phyloP scores from a whole-genome alignment of 2,113 vertebrate species.

The Tragulus kanchil region DNA sequence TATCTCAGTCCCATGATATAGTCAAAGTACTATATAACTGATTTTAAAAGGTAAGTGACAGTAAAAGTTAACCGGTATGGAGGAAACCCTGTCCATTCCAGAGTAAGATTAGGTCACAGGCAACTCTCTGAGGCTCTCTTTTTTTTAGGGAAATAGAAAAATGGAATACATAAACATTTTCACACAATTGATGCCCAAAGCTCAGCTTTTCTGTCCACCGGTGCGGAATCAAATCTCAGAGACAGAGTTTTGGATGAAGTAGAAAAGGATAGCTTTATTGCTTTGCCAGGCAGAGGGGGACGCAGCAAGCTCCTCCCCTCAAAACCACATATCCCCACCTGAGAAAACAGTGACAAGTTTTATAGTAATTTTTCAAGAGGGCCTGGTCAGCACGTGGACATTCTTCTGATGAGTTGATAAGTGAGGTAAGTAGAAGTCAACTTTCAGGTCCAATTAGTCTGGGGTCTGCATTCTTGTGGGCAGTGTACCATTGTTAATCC shows the following conservation, averaged over 20 bases:
- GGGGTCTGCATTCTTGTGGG: background rate
- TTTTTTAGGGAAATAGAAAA: conserved; percentile 17
- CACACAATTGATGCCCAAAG: background rate
- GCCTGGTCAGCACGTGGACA: background rate
- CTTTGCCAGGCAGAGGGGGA: background rate
- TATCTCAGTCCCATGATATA: background rate
- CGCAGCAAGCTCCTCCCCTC: background rate
- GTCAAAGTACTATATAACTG: background rate
- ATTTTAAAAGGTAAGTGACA: background rate
- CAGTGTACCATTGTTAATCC: background rate
- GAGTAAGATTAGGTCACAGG: background rate
- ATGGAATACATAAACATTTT: background rate
- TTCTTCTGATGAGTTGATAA: background rate
- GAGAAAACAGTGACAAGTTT: background rate
- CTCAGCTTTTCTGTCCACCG: background rate
- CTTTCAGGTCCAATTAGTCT: background rate
- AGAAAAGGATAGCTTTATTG: background rate
- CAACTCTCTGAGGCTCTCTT: background rate
- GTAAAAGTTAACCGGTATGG: background rate
- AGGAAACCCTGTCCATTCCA: background rate
- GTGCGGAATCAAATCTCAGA: background rate
- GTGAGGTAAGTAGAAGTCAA: background rate
- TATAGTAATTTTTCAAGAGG: background rate
- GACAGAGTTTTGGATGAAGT: background rate
- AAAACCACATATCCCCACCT: background rate